phyloP scores from a whole-genome alignment of 2,797 vertebrate genomes.

The Anniella stebbinsi region DNA sequence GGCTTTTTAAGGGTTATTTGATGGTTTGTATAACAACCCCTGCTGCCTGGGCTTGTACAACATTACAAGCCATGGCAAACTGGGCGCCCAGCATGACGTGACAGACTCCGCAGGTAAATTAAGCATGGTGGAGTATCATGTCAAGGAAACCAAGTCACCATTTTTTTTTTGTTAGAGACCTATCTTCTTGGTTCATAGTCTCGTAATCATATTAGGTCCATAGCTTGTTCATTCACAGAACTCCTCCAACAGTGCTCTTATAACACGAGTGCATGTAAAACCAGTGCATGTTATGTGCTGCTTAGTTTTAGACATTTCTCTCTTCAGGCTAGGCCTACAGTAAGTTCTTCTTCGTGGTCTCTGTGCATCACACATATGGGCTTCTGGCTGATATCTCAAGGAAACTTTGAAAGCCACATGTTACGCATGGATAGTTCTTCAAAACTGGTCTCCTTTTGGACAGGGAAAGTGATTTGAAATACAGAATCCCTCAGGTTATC shows the following conservation, averaged over 20 bases:
- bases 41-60: too few species aligned
- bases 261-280: neutral
- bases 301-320: neutral
- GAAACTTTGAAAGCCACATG: neutral
- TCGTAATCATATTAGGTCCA: neutral
- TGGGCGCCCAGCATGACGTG: too few species aligned
- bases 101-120: too few species aligned
- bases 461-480: neutral
- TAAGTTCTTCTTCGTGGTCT: too few species aligned
- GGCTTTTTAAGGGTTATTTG: too few species aligned
- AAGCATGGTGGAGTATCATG: too few species aligned
- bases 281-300: neutral
- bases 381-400: neutral
- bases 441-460: neutral
- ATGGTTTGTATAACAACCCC: too few species aligned
- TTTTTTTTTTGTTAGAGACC: too few species aligned
- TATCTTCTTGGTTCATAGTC: neutral
- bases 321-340: neutral
- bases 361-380: too few species aligned
- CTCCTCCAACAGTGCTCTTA: neutral
- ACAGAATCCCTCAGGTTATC: neutral
- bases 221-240: neutral
- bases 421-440: neutral
- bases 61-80: too few species aligned
- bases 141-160: too few species aligned